A percentile compares a stretch with the other conserved stretches of the same genome.
These are phyloP conservation scores for Toxotes jaculatrix DNA, from an alignment of 2,113 vertebrate genomes.

Conservation along the genomic window DNA sequence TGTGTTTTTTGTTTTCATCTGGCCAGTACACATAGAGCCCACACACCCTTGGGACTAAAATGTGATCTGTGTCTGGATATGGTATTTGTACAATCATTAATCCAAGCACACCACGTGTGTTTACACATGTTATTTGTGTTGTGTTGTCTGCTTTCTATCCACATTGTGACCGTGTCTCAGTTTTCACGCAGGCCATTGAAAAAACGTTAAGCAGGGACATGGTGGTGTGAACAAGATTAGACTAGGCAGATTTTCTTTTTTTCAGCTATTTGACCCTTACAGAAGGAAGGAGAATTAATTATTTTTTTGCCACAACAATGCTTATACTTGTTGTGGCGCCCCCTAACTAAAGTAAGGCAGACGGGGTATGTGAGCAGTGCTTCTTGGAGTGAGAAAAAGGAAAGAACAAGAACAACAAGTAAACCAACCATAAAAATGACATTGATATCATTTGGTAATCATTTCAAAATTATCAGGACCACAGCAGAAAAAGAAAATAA, in stretches of 20 bases:
- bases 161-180: conserved; percentile 9
- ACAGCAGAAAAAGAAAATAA: not conserved
- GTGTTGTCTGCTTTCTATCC: conserved; percentile 37
- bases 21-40: conserved; percentile 31
- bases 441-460: not conserved
- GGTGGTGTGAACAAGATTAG: not conserved
- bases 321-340: not conserved
- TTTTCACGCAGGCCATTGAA: conserved; percentile 1
- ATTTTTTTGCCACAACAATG: not conserved
- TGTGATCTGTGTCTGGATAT: conserved; percentile 49
- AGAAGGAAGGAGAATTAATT: not conserved
- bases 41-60: conserved; percentile 50
- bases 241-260: not conserved
- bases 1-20: conserved; percentile 61
- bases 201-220: not conserved
- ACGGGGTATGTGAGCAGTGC: not conserved
- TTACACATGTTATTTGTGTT: conserved; percentile 55
- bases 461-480: not conserved
- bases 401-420: too few relatives aligned
- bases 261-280: not conserved
- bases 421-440: not conserved
- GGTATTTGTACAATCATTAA: conserved; percentile 60
- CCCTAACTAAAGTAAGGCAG: not conserved
- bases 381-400: not conserved
- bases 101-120: conserved; percentile 56